Percentiles rank a stretch among this genome's conserved stretches.
These are phyloP conservation scores for Grantiella picta DNA, from an alignment of 2,113 vertebrate species.

Conservation along the genomic window DNA sequence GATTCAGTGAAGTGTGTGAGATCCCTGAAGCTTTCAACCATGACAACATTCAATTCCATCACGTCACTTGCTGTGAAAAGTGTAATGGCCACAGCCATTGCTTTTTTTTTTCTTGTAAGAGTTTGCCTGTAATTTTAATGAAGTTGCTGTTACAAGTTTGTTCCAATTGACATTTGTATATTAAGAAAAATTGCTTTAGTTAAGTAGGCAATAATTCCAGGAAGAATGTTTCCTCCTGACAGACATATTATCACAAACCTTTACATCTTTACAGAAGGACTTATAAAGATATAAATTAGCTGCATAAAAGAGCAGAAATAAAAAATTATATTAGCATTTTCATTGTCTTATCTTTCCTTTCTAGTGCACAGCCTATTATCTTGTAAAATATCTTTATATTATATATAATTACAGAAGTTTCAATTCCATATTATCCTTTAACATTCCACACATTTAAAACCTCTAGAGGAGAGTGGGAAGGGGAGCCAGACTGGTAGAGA, in stretches of 20 bases:
- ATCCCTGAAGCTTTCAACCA: conserved; percentile 16
- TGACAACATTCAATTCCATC: conserved; percentile 7
- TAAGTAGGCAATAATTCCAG: neutral
- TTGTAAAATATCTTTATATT: neutral
- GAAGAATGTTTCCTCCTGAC: neutral
- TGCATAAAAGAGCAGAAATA: neutral
- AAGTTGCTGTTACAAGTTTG: neutral
- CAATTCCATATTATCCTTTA: neutral
- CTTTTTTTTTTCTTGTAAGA: neutral
- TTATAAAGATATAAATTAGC: neutral
- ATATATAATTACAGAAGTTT: neutral
- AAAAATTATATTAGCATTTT: neutral
- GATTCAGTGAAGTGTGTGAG: conserved; percentile 5
- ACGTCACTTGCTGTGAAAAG: neutral
- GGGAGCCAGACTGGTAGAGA: neutral
- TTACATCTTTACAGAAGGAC: neutral
- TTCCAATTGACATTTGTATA: neutral
- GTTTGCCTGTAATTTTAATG: neutral
- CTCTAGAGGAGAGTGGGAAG: neutral
- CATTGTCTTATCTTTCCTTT: neutral
- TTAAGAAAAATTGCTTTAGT: neutral
- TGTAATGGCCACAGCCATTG: neutral
- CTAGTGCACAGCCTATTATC: neutral
- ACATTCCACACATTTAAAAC: neutral
- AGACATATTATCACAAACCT: neutral